phyloP scores from a whole-genome alignment of 2,888 invertebrate species.

The Gortyna flavago region DNA sequence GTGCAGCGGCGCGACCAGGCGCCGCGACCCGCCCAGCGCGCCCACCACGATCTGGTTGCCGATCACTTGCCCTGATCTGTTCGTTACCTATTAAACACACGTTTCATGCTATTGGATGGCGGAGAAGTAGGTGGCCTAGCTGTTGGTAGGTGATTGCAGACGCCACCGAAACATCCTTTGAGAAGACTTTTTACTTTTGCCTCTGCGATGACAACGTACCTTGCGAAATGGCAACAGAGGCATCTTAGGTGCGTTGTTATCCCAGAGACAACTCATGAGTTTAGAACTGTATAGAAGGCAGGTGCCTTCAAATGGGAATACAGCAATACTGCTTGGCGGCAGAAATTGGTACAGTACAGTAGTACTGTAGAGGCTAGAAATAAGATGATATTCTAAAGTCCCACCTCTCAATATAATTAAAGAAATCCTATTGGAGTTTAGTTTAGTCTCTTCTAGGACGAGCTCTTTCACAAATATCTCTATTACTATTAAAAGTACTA shows the following conservation, averaged over 20 bases:
- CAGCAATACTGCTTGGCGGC: too few species aligned
- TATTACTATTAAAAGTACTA: not conserved
- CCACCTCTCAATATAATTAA: too few species aligned
- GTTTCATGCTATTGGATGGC: not conserved
- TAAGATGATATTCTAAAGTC: too few species aligned
- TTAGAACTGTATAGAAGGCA: too few species aligned
- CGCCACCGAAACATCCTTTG: not conserved
- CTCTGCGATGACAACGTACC: not conserved
- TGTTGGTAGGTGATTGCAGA: not conserved
- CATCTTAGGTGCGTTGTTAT: too few species aligned
- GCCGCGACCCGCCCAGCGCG: slow-evolving; percentile 76
- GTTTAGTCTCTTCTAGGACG: too few species aligned
- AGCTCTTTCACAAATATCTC: not conserved
- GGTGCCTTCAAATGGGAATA: not conserved
- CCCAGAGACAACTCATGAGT: not conserved
- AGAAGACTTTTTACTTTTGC: not conserved
- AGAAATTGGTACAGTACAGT: too few species aligned
- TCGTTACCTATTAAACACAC: slow-evolving; percentile 80
- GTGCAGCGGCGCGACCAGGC: slow-evolving; percentile 80
- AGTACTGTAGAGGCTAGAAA: too few species aligned
- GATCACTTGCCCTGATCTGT: slow-evolving; percentile 88
- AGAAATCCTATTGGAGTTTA: too few species aligned
- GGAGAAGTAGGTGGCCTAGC: not conserved
- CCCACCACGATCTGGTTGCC: slow-evolving; percentile 89
- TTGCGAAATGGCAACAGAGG: too few species aligned